phyloP scores from a whole-genome alignment of 2,888 invertebrate genomes.

The Metallyticus violacea region DNA sequence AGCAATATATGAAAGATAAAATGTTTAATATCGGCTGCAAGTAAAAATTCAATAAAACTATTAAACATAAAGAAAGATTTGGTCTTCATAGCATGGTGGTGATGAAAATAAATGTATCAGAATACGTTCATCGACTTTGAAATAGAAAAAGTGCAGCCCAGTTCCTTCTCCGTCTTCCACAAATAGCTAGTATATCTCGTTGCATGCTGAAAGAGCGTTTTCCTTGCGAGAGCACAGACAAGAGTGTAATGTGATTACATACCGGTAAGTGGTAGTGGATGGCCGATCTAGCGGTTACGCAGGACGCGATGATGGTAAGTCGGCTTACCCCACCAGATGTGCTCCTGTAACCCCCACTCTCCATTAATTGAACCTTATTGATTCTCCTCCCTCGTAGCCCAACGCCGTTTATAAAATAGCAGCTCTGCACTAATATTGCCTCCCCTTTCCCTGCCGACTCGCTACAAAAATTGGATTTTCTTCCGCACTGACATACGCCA shows the following conservation, averaged over 20 bases:
- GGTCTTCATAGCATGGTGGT: no score
- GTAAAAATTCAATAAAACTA: no score
- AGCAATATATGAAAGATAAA: no score
- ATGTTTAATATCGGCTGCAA: no score
- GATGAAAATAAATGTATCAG: no score
- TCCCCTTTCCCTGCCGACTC: not conserved
- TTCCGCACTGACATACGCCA: no score
- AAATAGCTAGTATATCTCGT: not conserved
- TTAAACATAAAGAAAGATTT: no score
- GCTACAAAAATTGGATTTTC: no score
- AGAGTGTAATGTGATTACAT: not conserved
- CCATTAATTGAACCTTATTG: not conserved
- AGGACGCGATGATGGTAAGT: not conserved
- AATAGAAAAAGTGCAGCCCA: not conserved
- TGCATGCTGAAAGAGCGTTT: not conserved
- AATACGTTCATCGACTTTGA: no score
- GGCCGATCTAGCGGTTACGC: not conserved
- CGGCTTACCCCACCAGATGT: not conserved
- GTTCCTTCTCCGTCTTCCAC: not conserved
- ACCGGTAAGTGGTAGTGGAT: not conserved
- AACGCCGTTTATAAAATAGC: not conserved
- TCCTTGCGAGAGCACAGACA: not conserved
- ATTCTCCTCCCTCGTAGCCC: not conserved
- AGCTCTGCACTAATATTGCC: not conserved
- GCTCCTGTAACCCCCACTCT: not conserved